phyloP scores from a whole-genome alignment of 1,140 invertebrate genomes.

The Cydia fagiglandana region DNA sequence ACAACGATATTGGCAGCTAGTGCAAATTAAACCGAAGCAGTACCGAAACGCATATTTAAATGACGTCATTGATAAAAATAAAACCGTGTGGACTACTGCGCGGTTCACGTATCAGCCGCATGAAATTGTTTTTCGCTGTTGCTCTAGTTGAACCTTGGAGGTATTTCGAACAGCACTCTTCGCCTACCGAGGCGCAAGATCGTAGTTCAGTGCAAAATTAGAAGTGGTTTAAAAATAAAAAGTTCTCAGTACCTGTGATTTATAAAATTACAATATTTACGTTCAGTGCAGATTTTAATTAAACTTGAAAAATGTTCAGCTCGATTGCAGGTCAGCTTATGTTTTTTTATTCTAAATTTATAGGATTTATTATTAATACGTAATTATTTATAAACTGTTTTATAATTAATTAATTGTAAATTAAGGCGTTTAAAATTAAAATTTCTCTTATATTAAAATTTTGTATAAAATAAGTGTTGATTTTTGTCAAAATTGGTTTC shows the following conservation, averaged over 20 bases:
- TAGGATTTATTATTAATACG: neutral
- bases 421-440: too few relatives aligned
- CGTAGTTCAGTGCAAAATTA: constrained; percentile 38
- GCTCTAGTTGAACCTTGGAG: constrained; percentile 48
- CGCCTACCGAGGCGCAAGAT: constrained; percentile 31
- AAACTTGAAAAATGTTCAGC: constrained; percentile 69
- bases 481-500: neutral
- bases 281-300: constrained; percentile 35
- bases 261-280: constrained; percentile 9
- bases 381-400: neutral
- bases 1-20: neutral
- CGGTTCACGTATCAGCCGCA: constrained; percentile 46
- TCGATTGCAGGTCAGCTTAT: constrained; percentile 69
- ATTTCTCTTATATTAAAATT: neutral
- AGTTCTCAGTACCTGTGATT: constrained; percentile 21
- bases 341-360: constrained; percentile 1
- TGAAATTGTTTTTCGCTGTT: constrained; percentile 34
- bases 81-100: constrained; percentile 39
- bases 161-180: constrained; percentile 44
- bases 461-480: neutral
- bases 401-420: too few relatives aligned
- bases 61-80: constrained; percentile 73
- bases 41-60: constrained; percentile 52
- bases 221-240: constrained; percentile 30
- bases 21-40: neutral